Evolutionary conservation across 2,113 vertebrate species (phyloP).

Genomic region (Bostrychus sinensis): DNA sequence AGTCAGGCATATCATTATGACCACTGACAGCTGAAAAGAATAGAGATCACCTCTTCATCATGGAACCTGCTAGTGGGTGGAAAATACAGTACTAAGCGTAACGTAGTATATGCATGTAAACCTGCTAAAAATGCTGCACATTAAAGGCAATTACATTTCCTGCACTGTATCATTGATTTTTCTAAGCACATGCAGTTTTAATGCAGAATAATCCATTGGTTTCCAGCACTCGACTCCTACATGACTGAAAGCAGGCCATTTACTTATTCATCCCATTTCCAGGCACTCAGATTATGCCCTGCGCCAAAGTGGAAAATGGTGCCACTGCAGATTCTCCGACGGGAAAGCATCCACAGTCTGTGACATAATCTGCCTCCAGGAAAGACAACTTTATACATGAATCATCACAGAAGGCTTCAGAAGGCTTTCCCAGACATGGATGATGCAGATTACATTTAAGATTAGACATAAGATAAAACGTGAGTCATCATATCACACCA

Average conservation of each 20-base stretch:
- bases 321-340: conserved; percentile 56
- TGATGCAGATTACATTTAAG: conserved; percentile 1
- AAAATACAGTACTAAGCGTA: too few relatives aligned
- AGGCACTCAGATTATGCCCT: conserved; percentile 62
- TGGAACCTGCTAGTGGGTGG: too few relatives aligned
- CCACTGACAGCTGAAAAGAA: background rate
- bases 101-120: too few relatives aligned
- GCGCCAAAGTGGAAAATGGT: conserved; percentile 59
- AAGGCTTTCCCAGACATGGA: conserved; percentile 17
- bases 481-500: background rate
- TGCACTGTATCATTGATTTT: background rate
- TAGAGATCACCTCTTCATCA: background rate
- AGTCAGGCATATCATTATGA: too few relatives aligned
- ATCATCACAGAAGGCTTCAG: conserved; percentile 29
- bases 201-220: conserved; percentile 17
- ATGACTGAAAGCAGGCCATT: conserved; percentile 57
- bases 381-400: conserved; percentile 43
- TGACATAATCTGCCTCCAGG: conserved; percentile 58
- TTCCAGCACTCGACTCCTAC: conserved; percentile 38
- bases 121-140: background rate
- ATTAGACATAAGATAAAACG: background rate
- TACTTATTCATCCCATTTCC: conserved; percentile 62
- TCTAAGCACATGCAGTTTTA: conserved; percentile 8
- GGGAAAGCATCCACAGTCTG: conserved; percentile 53
- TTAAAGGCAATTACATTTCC: conserved; percentile 7